Base-by-base conservation (phyloP, 2,113 vertebrate genomes). In the Merops nubicus region DNA sequence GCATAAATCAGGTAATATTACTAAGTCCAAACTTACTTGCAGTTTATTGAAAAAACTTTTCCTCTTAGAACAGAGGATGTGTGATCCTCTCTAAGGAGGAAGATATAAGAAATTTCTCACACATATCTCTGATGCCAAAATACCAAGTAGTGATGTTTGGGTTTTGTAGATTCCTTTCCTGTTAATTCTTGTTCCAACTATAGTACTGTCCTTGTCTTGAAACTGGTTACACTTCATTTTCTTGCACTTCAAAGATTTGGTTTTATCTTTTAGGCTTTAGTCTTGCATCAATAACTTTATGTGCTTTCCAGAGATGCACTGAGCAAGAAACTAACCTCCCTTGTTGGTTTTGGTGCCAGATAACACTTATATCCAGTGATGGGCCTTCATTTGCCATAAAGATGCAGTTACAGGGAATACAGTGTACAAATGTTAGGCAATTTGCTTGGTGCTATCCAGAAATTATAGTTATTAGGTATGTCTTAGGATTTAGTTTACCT, bases 151-250 rank as follows among this genome's bases (percentile, higher is more conserved):
- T 26, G 9, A 40, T 74, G 29, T 77, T 81, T 92, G 28, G 6
- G 11, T 33, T 54, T 91, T 78, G 16, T 26, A 72, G 45, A 89
- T 82, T 85, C 53, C 40, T 82, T 48, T 79, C 47, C 15, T 62
- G 34, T 60, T 95, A 72, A 78, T 84, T 93, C 47, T 87, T 78
- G 33, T 63, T 85, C 78, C 47, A 75, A 81, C 72, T 82, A 47
- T 7, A 85, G 54, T 38, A 13, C 54, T 47, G 11, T 75, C n/a
- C 34, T 59, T 68, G 48, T 67, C 51, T 47, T 88, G 34, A 94
- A 85, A 43, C 34, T 78, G 43, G 33, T 68, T 78, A 34, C 33
- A 33, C 43, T 85, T 85, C 2, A 13, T 11, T 7, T 53, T 82
- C 33, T 47, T 62, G 9, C 31, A 62, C 56, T 88, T 87, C 50